phyloP scores from a whole-genome alignment of 2,888 invertebrate species.

The Mystacides longicornis region DNA sequence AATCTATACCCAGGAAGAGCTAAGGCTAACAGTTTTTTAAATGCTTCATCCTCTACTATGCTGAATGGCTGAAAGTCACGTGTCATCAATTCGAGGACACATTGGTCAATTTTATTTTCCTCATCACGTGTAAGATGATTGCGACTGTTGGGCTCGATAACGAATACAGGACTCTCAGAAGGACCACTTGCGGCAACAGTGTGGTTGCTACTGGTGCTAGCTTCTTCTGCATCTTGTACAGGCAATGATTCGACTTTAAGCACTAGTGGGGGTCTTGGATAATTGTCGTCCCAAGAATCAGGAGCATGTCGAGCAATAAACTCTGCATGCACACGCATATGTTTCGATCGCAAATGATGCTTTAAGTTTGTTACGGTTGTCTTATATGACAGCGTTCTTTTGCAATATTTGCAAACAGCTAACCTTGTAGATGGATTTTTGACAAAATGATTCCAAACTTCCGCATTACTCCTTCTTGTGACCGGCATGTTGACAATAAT shows the following conservation, averaged over 20 bases:
- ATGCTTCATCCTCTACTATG: not conserved
- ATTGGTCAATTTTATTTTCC: constrained; percentile 1
- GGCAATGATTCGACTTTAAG: not conserved
- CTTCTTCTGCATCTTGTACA: not conserved
- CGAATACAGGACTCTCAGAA: not conserved
- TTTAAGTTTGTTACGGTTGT: not conserved
- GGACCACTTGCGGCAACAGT: not conserved
- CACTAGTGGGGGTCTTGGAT: not conserved
- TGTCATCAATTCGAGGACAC: not conserved
- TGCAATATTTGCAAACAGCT: not conserved
- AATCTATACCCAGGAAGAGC: not conserved
- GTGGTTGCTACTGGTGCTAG: not conserved
- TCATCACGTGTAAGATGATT: not conserved
- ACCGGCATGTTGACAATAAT: not conserved
- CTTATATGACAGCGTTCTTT: not conserved
- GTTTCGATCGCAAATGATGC: not conserved
- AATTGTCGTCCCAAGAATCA: not conserved
- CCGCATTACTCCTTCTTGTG: not conserved
- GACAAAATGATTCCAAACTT: not conserved
- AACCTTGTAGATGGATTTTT: not conserved
- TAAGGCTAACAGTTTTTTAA: not conserved
- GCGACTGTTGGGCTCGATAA: not conserved
- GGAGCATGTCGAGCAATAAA: not conserved
- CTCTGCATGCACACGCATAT: not conserved
- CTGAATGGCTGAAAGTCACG: constrained; percentile 3